phyloP scores from a whole-genome alignment of 2,113 vertebrate genomes.

The Phyllostomus hastatus region DNA sequence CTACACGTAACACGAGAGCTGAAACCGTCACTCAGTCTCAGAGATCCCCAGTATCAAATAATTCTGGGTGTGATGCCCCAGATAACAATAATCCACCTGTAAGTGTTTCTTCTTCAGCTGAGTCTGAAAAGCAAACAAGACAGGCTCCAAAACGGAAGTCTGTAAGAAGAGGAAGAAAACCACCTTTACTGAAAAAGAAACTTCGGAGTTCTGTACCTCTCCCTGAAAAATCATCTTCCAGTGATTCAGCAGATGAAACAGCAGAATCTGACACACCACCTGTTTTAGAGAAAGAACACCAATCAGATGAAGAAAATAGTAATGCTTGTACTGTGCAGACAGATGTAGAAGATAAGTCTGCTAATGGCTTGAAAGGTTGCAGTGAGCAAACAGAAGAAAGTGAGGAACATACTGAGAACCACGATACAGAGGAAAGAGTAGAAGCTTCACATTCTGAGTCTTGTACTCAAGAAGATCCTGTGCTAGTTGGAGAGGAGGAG shows the following conservation, averaged over 20 bases:
- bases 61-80: slow-evolving; percentile 84
- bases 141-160: slow-evolving; percentile 85
- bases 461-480: slow-evolving; percentile 53
- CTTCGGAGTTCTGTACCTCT: slow-evolving; percentile 78
- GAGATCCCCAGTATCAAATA: slow-evolving; percentile 80
- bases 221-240: slow-evolving; percentile 75
- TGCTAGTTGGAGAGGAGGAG: neutral
- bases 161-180: slow-evolving; percentile 82
- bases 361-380: slow-evolving; percentile 72
- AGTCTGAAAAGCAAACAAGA: slow-evolving; percentile 73
- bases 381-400: slow-evolving; percentile 61
- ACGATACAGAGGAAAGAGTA: slow-evolving; percentile 41
- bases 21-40: slow-evolving; percentile 82
- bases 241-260: slow-evolving; percentile 81
- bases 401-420: slow-evolving; percentile 36
- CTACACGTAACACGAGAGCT: slow-evolving; percentile 86
- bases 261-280: slow-evolving; percentile 69
- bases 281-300: slow-evolving; percentile 72
- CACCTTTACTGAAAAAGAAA: slow-evolving; percentile 85
- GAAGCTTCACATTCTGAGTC: slow-evolving; percentile 31
- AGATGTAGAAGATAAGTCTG: slow-evolving; percentile 64
- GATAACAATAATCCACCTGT: slow-evolving; percentile 74
- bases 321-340: slow-evolving; percentile 25
- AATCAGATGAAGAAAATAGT: slow-evolving; percentile 66
- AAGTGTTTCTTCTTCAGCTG: slow-evolving; percentile 71